Evolutionary conservation across 2,888 invertebrate genomes (phyloP).

Genomic region (Trissolcus japonicus): DNA sequence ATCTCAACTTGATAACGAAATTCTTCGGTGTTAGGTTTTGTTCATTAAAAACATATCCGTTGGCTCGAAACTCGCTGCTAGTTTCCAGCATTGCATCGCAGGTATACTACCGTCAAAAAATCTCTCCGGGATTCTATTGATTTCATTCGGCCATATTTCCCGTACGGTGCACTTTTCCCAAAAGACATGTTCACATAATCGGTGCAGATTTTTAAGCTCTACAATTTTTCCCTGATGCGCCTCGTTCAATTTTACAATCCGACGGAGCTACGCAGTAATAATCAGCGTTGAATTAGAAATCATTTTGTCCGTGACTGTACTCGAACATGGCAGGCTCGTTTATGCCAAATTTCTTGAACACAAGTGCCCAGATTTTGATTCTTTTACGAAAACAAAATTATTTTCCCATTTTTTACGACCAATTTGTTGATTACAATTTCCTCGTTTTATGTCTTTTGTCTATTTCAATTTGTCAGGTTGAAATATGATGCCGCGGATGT

Average conservation of each 20-base stretch:
- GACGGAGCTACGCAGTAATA: conserved; percentile 53
- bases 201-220: conserved; percentile 65
- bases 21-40: conserved; percentile 5
- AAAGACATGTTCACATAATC: conserved; percentile 64
- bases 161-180: conserved; percentile 30
- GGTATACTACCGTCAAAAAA: conserved; percentile 63
- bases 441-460: conserved; percentile 46
- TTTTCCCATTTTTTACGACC: conserved; percentile 45
- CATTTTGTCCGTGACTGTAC: conserved; percentile 62
- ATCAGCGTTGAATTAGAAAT: conserved; percentile 3
- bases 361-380: conserved; percentile 59
- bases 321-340: conserved; percentile 58
- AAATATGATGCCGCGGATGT: conserved; percentile 63
- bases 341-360: conserved; percentile 59
- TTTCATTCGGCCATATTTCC: conserved; percentile 61
- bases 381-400: neutral
- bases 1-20: neutral
- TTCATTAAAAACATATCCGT: conserved; percentile 40
- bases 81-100: conserved; percentile 62
- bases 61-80: conserved; percentile 61
- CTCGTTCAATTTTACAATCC: conserved; percentile 65
- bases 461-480: conserved; percentile 59
- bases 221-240: conserved; percentile 69
- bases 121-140: conserved; percentile 40
- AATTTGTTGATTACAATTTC: conserved; percentile 48